Conservation (phyloP, 2,797 vertebrate genomes). For the Tapirus indicus region DNA sequence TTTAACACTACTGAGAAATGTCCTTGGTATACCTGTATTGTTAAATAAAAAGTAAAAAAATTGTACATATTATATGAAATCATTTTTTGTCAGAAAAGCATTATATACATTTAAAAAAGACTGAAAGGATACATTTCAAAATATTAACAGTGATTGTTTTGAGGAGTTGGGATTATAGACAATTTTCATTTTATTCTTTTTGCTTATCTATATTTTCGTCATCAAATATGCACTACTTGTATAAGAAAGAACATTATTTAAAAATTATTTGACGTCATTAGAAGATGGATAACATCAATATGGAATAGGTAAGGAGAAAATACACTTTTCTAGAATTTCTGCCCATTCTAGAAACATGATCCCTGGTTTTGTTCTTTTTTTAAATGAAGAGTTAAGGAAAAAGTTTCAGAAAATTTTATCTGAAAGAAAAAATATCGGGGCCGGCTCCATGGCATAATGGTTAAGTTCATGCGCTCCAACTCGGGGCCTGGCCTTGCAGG, state of each 20-base stretch:
- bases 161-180: not conserved
- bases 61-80: not conserved
- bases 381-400: constrained; percentile 1
- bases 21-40: not conserved
- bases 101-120: not conserved
- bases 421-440: not conserved
- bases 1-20: not conserved
- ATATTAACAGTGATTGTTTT: not conserved
- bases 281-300: not conserved
- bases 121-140: not conserved
- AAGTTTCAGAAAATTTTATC: constrained; percentile 16
- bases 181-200: constrained; percentile 23
- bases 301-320: constrained; percentile 4
- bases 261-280: constrained; percentile 21
- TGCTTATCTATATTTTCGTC: not conserved
- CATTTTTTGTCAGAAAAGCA: constrained; percentile 18
- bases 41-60: constrained; percentile 32
- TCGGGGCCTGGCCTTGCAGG: too few species aligned
- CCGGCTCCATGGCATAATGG: too few species aligned
- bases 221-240: not conserved
- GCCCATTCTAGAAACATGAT: not conserved
- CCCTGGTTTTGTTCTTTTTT: not conserved
- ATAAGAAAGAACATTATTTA: not conserved
- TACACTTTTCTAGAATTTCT: constrained; percentile 4
- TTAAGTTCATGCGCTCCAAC: too few species aligned